Base-by-base conservation (phyloP, 2,888 invertebrate species). In the Phoenoteleia sp. region DNA sequence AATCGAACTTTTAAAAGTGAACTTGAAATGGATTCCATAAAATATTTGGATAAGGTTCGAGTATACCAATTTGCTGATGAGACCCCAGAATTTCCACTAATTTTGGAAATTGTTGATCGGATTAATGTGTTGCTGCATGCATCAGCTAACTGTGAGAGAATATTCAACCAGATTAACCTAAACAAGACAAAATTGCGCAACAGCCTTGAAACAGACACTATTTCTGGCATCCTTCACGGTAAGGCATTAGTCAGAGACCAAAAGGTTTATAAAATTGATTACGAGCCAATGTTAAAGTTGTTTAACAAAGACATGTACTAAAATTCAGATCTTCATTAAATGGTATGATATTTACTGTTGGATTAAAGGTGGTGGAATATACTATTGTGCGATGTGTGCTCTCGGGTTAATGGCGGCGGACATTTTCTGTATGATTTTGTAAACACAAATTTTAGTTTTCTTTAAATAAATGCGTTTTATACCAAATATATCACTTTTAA, bases 141-240 rank as follows among this genome's bases (percentile, higher is more conserved):
- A 21, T 81, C 72, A 47, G 81, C 81, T 1, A 74, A 72, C 36
- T 62, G 39, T 49, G 64, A 81, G 49, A 23, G 81, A 60, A 67
- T 69, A 4, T 81, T 75, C 23, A 81, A 75, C 15, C 64, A 81
- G 42, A 66, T 75, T 6, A 81, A 81, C 29, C 4, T 36, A 17
- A 82, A 76, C 23, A 82, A 82, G 36, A 82, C 69, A 3, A 82
- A 82, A 39, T 3, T 47, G 3, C 33, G 76, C 7, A 67, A 52
- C n/a, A 82, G 71, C 17, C 39, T 82, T 15, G 6, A 58, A 17
- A 21, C 76, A 23, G 69, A 82, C 2, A 76, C 76, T 1, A 15
- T 76, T 0, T 45, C 67, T 3, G 71, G 64, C 15, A 64, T 76
- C 52, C 56, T 76, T 9, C 45, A 64, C 39, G 62, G 71, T 52